phyloP scores from a whole-genome alignment of 2,797 vertebrate genomes.

The Pipistrellus pygmaeus region DNA sequence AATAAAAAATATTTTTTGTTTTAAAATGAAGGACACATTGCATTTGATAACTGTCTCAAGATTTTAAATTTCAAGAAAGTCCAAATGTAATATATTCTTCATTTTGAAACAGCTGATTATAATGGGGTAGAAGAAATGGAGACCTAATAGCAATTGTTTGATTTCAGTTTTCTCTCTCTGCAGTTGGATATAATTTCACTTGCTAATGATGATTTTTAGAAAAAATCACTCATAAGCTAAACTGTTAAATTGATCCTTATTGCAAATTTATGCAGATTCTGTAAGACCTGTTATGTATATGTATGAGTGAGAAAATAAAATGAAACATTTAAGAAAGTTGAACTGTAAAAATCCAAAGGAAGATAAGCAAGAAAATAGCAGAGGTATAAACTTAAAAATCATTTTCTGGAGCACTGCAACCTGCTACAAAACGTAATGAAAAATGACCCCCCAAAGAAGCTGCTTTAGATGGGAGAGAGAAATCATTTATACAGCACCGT shows the following conservation, averaged over 20 bases:
- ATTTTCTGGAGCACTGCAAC: neutral
- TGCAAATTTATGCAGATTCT: constrained; percentile 41
- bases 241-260: neutral
- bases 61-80: constrained; percentile 28
- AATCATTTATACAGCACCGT: neutral
- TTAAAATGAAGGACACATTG: neutral
- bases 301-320: neutral
- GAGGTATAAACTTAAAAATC: neutral
- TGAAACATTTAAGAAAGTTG: neutral
- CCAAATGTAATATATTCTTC: neutral
- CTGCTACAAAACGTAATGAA: neutral
- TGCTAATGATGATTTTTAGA: constrained; percentile 31
- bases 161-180: neutral
- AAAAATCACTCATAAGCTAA: constrained; percentile 7
- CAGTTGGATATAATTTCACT: constrained; percentile 28
- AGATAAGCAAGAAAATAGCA: constrained; percentile 21
- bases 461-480: neutral
- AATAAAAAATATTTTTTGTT: no score
- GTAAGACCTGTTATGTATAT: neutral
- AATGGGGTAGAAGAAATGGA: neutral
- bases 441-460: neutral
- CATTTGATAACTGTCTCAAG: neutral
- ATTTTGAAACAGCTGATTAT: neutral
- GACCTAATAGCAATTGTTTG: neutral
- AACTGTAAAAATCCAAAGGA: constrained; percentile 16